A percentile compares a stretch with the other conserved stretches of the same genome.
Conservation (phyloP, 64 coral and sea anemone species). For the Orbicella faveolata region DNA sequence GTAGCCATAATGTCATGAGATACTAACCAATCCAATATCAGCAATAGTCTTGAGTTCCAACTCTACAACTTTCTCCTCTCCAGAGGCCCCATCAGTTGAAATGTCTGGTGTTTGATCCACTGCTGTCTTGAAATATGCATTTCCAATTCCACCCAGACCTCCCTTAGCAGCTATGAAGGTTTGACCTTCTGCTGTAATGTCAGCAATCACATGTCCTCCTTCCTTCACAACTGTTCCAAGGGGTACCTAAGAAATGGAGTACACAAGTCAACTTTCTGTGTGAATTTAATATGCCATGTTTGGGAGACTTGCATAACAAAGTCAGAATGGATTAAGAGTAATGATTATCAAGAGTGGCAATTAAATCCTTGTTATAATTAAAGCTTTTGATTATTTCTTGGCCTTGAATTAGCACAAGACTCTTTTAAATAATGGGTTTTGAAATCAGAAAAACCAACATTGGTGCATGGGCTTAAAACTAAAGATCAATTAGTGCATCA, state of each 20-base stretch:
- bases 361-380: background rate
- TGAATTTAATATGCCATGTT: background rate
- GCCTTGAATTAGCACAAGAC: too few species aligned
- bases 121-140: constrained; percentile 87
- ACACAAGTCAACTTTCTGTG: background rate
- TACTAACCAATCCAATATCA: constrained; percentile 94
- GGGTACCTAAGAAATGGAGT: constrained; percentile 59
- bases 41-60: constrained; percentile 97
- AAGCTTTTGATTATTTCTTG: background rate
- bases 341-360: background rate
- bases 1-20: background rate
- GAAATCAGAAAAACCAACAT: too few species aligned
- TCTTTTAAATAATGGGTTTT: too few species aligned
- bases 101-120: constrained; percentile 64
- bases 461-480: too few species aligned
- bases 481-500: too few species aligned
- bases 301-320: too few species aligned
- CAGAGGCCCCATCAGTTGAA: constrained; percentile 69
- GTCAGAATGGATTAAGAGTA: too few species aligned
- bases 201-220: constrained; percentile 51
- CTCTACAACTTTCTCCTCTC: constrained; percentile 88
- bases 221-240: constrained; percentile 82
- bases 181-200: constrained; percentile 72
- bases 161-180: constrained; percentile 64
- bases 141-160: constrained; percentile 87